Conservation (phyloP, 2,888 invertebrate species). For the Caenorhabditis virilis region DNA sequence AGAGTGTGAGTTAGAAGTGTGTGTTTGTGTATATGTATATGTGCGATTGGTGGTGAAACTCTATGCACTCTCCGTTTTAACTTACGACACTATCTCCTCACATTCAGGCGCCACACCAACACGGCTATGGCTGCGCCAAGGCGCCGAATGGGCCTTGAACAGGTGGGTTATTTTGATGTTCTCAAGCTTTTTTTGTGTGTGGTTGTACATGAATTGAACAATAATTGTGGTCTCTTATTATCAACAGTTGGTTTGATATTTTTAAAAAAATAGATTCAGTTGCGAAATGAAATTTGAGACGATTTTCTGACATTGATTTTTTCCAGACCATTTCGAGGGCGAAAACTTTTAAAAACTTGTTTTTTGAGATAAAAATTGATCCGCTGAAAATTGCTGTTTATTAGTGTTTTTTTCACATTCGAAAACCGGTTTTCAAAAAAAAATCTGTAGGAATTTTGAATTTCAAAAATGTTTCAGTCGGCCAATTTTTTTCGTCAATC, state of each 20-base stretch:
- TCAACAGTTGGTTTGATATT: too few relatives aligned
- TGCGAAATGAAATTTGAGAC: too few relatives aligned
- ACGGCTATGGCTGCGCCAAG: slow-evolving; percentile 36
- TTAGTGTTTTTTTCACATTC: too few relatives aligned
- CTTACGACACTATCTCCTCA: slow-evolving; percentile 42
- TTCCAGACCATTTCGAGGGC: too few relatives aligned
- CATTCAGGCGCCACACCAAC: slow-evolving; percentile 43
- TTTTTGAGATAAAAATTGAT: too few relatives aligned
- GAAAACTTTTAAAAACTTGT: too few relatives aligned
- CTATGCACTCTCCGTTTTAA: slow-evolving; percentile 46
- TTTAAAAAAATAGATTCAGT: too few relatives aligned
- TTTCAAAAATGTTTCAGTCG: background rate
- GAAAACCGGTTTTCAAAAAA: too few relatives aligned
- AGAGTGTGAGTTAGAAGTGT: slow-evolving; percentile 20
- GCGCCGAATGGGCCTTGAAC: slow-evolving; percentile 36
- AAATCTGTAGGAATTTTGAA: background rate
- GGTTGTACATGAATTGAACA: background rate
- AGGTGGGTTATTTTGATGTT: slow-evolving; percentile 23
- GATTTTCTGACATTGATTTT: too few relatives aligned
- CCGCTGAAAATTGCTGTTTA: too few relatives aligned
- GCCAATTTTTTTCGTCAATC: background rate
- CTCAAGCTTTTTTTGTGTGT: background rate
- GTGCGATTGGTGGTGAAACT: slow-evolving; percentile 41
- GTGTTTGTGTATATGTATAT: slow-evolving; percentile 32
- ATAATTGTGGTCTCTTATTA: too few relatives aligned